A percentile compares a stretch with the other conserved stretches of the same genome.
phyloP scores from a whole-genome alignment of 2,888 invertebrate genomes.

The Archips xylosteana region DNA sequence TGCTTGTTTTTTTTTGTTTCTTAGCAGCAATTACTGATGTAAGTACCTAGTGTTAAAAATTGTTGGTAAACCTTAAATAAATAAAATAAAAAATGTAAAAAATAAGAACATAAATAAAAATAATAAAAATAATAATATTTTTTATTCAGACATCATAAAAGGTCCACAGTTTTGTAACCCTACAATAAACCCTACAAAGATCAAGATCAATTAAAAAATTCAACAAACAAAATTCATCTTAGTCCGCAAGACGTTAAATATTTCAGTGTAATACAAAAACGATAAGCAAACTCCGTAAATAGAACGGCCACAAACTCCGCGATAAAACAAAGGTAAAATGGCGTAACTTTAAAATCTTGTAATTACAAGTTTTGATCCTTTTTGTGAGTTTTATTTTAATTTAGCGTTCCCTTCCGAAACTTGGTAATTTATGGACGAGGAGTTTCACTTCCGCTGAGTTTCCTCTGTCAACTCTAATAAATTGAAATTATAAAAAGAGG shows the following conservation, averaged over 20 bases:
- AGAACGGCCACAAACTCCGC: neutral
- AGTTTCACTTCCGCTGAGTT: conserved; percentile 8
- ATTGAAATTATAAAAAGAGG: conserved; percentile 32
- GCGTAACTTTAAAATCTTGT: conserved; percentile 32
- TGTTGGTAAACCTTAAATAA: no score
- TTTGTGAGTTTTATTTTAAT: conserved; percentile 35
- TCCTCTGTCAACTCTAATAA: conserved; percentile 32
- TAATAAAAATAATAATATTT: no score
- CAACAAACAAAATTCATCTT: neutral
- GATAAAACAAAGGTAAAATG: conserved; percentile 10
- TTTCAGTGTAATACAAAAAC: neutral
- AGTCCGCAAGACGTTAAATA: neutral
- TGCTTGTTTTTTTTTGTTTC: no score
- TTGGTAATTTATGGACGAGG: conserved; percentile 29
- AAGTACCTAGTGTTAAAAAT: no score
- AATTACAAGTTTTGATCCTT: conserved; percentile 39
- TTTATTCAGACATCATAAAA: no score
- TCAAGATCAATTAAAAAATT: neutral
- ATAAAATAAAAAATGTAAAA: no score
- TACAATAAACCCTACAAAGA: no score
- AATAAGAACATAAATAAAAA: no score
- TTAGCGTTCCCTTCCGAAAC: conserved; percentile 25
- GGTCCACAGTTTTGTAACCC: no score
- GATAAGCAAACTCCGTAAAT: conserved; percentile 4
- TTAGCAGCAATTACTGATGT: no score